These are phyloP conservation scores for Drosophila histrio DNA, from an alignment of 2,888 invertebrate genomes.

Conservation along the genomic window DNA sequence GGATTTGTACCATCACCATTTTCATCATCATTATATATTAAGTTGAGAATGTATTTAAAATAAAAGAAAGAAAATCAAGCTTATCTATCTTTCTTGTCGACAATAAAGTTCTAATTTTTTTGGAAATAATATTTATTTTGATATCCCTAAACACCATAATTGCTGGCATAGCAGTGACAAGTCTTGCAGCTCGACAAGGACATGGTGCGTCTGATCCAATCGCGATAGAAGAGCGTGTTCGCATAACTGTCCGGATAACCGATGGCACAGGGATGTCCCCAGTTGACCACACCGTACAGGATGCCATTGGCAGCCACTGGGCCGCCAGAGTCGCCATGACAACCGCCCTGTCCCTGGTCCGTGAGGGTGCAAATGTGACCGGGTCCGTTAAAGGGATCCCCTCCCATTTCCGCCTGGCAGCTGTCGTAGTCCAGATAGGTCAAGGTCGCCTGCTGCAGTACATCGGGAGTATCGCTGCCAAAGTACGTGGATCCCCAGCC, in stretches of 20 bases:
- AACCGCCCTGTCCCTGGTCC: slow-evolving; percentile 85
- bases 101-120: neutral
- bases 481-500: slow-evolving; percentile 86
- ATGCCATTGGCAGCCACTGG: slow-evolving; percentile 70
- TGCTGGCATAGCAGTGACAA: slow-evolving; percentile 74
- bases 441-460: slow-evolving; percentile 86
- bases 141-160: slow-evolving; percentile 47
- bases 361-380: slow-evolving; percentile 87
- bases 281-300: slow-evolving; percentile 81
- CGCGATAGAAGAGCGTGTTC: slow-evolving; percentile 61
- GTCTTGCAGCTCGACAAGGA: slow-evolving; percentile 41
- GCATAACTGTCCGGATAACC: slow-evolving; percentile 81
- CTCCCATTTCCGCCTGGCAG: slow-evolving; percentile 85
- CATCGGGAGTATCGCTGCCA: slow-evolving; percentile 85
- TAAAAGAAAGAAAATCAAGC: too few species aligned
- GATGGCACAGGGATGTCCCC: slow-evolving; percentile 81
- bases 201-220: slow-evolving; percentile 73
- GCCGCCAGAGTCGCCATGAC: slow-evolving; percentile 82
- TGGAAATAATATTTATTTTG: slow-evolving; percentile 11
- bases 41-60: too few species aligned
- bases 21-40: too few species aligned
- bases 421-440: slow-evolving; percentile 85
- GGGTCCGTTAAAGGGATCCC: slow-evolving; percentile 84
- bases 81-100: too few species aligned
- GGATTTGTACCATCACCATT: too few species aligned